These are phyloP conservation scores for Pygoscelis adeliae DNA, from an alignment of 2,113 vertebrate species.

Conservation along the genomic window DNA sequence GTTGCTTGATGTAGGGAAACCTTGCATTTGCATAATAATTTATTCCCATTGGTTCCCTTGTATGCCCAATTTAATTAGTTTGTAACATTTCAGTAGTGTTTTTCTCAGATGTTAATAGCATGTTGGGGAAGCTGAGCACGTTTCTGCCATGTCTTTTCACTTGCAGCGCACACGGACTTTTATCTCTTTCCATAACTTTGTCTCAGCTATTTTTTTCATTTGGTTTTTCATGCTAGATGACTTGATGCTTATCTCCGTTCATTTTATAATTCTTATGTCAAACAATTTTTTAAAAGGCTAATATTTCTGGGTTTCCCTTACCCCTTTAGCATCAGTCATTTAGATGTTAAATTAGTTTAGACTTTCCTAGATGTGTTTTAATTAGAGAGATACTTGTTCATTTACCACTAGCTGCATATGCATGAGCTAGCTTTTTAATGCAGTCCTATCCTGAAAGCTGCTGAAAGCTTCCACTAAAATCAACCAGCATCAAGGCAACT, in stretches of 20 bases:
- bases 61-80: conserved; percentile 38
- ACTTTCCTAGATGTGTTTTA: conserved; percentile 13
- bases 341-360: conserved; percentile 33
- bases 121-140: conserved; percentile 17
- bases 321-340: background rate
- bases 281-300: background rate
- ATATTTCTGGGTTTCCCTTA: background rate
- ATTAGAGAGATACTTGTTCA: conserved; percentile 29
- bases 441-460: background rate
- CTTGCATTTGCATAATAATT: conserved; percentile 10
- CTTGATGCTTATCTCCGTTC: background rate
- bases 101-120: conserved; percentile 17
- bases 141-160: background rate
- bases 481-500: background rate
- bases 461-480: background rate
- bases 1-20: background rate
- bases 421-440: background rate
- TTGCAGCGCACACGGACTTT: background rate
- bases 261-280: background rate
- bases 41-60: conserved; percentile 18
- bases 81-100: conserved; percentile 7
- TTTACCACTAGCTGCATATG: conserved; percentile 24
- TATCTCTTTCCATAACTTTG: conserved; percentile 12
- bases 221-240: background rate
- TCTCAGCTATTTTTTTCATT: background rate